A percentile compares a stretch with the other conserved stretches of the same genome.
Evolutionary conservation across 2,797 vertebrate species (phyloP).

Genomic region (Lophius americanus): DNA sequence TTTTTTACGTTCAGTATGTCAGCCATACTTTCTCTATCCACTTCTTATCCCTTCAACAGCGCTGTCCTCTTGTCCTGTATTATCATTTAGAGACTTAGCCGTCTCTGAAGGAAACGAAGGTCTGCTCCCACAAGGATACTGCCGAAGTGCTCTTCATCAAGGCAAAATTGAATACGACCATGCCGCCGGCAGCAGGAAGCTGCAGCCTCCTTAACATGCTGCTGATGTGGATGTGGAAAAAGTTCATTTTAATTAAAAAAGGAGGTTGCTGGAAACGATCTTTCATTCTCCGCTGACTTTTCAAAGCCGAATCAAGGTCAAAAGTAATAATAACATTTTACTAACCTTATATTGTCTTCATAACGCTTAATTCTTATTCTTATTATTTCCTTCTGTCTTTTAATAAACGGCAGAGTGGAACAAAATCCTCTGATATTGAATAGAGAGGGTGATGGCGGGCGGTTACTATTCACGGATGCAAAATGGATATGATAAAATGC

Average conservation of each 20-base stretch:
- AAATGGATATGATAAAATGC: slow-evolving; percentile 26
- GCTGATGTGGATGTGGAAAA: slow-evolving; percentile 41
- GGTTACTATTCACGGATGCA: slow-evolving; percentile 4
- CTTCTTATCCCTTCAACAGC: slow-evolving; percentile 7
- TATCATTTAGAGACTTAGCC: not conserved
- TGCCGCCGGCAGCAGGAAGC: slow-evolving; percentile 33
- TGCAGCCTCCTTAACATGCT: slow-evolving; percentile 18
- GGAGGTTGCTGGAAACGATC: slow-evolving; percentile 29
- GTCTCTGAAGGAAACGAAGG: not conserved
- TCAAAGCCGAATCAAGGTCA: slow-evolving; percentile 37
- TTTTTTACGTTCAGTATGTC: slow-evolving; percentile 4
- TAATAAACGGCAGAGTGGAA: slow-evolving; percentile 58
- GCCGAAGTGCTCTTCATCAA: slow-evolving; percentile 22
- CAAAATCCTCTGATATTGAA: slow-evolving; percentile 47
- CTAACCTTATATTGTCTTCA: slow-evolving; percentile 39
- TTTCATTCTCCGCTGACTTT: slow-evolving; percentile 24
- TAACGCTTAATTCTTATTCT: slow-evolving; percentile 38
- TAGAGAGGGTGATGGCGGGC: slow-evolving; percentile 21
- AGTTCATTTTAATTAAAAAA: slow-evolving; percentile 31
- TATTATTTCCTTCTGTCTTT: slow-evolving; percentile 27
- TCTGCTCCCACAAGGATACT: not conserved
- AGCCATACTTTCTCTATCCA: slow-evolving; percentile 13
- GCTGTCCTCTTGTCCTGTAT: slow-evolving; percentile 1
- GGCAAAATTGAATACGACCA: slow-evolving; percentile 5
- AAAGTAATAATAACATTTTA: slow-evolving; percentile 36